Evolutionary conservation across 2,888 invertebrate genomes (phyloP).

Genomic region (Smittia aterrima): DNA sequence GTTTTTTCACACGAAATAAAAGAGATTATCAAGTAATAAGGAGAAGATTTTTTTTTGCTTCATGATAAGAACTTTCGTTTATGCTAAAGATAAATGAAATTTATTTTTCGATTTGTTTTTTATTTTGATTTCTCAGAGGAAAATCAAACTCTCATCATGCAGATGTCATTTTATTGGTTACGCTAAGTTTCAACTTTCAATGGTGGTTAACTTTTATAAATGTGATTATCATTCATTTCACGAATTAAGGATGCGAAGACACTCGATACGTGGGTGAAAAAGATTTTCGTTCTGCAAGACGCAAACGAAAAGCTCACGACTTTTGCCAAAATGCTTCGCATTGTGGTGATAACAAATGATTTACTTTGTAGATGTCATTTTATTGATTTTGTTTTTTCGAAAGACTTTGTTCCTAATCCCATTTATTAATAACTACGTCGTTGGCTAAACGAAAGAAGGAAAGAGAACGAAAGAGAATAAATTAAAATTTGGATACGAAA

Average conservation of each 20-base stretch:
- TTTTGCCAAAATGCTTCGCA: not conserved
- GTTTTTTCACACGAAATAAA: constrained; percentile 6
- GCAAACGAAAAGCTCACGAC: not conserved
- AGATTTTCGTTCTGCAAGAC: not conserved
- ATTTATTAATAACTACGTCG: constrained; percentile 31
- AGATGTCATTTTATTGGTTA: constrained; percentile 11
- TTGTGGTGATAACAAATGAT: constrained; percentile 23
- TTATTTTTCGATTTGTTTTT: not conserved
- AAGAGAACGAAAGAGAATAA: constrained; percentile 1
- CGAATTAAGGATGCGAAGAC: not conserved
- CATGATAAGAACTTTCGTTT: not conserved
- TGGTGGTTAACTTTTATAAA: constrained; percentile 4
- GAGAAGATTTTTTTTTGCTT: not conserved
- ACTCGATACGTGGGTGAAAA: not conserved
- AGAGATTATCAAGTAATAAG: not conserved
- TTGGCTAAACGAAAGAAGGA: not conserved
- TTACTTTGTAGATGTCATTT: constrained; percentile 39
- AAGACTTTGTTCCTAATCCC: constrained; percentile 16
- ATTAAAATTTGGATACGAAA: not conserved
- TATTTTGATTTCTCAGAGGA: not conserved
- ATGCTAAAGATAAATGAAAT: constrained; percentile 2
- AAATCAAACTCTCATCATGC: not conserved
- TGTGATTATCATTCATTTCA: constrained; percentile 7
- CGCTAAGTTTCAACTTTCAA: not conserved
- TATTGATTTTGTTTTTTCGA: constrained; percentile 30